Evolutionary conservation across 2,113 vertebrate species (phyloP).

Genomic region (Etia nguti): DNA sequence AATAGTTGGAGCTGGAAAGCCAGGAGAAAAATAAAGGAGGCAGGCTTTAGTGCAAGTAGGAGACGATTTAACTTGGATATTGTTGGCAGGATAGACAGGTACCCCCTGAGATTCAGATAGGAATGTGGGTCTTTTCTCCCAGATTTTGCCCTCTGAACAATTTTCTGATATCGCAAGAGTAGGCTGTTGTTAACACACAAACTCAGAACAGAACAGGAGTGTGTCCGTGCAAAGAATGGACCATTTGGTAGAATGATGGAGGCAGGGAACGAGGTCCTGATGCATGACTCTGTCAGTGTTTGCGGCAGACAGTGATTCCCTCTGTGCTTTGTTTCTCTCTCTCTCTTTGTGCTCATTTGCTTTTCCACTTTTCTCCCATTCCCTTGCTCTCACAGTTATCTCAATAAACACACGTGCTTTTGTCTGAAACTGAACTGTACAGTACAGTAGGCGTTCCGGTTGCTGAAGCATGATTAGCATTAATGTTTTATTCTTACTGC

Average conservation of each 20-base stretch:
- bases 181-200: slow-evolving; percentile 14
- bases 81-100: not conserved
- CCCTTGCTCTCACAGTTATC: slow-evolving; percentile 20
- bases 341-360: slow-evolving; percentile 24
- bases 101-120: slow-evolving; percentile 5
- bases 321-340: slow-evolving; percentile 59
- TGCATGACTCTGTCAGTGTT: slow-evolving; percentile 68
- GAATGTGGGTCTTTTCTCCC: slow-evolving; percentile 35
- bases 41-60: not conserved
- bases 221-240: slow-evolving; percentile 52
- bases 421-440: slow-evolving; percentile 51
- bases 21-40: not conserved
- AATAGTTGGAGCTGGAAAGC: not conserved
- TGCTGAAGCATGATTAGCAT: slow-evolving; percentile 16
- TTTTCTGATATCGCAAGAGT: slow-evolving; percentile 6
- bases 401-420: slow-evolving; percentile 48
- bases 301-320: slow-evolving; percentile 40
- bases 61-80: not conserved
- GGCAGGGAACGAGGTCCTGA: slow-evolving; percentile 46
- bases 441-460: slow-evolving; percentile 34
- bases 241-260: slow-evolving; percentile 45
- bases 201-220: slow-evolving; percentile 29
- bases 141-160: not conserved
- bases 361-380: slow-evolving; percentile 8
- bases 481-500: not conserved